Percentiles rank a stretch among this genome's conserved stretches.
phyloP scores from a whole-genome alignment of 2,113 vertebrate genomes.

The Gambusia holbrooki region DNA sequence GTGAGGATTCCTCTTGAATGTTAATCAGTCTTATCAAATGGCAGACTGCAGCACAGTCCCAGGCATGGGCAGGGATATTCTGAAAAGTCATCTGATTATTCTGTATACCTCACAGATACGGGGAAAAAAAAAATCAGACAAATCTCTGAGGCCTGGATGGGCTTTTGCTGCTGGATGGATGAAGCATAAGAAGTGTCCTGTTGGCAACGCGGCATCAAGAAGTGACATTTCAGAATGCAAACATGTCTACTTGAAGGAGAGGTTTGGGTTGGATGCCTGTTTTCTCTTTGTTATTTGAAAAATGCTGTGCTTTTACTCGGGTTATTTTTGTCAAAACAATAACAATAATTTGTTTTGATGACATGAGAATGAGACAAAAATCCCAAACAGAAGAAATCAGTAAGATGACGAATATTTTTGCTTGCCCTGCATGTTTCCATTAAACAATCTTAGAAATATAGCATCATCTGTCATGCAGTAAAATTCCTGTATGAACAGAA shows the following conservation, averaged over 20 bases:
- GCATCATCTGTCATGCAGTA: too few relatives aligned
- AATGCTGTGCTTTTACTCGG: background rate
- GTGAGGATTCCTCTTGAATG: slow-evolving; percentile 71
- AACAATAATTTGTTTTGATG: background rate
- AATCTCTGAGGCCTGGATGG: background rate
- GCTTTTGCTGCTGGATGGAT: background rate
- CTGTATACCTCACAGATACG: background rate
- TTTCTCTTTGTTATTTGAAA: background rate
- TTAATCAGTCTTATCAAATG: slow-evolving; percentile 71
- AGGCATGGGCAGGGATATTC: slow-evolving; percentile 48
- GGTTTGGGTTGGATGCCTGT: background rate
- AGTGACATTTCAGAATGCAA: background rate
- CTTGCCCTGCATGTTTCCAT: background rate
- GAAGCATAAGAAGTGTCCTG: background rate
- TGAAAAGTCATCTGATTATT: slow-evolving; percentile 18
- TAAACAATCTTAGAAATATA: background rate
- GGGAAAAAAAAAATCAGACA: background rate
- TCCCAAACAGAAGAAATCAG: background rate
- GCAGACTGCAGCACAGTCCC: slow-evolving; percentile 54
- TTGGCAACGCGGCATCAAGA: background rate
- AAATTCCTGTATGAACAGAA: too few relatives aligned
- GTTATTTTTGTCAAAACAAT: background rate
- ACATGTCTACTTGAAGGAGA: too few relatives aligned
- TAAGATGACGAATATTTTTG: too few relatives aligned
- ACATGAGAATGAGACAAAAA: background rate